These are phyloP conservation scores for Taenaris catops DNA, from an alignment of 2,888 invertebrate species.

Conservation along the genomic window DNA sequence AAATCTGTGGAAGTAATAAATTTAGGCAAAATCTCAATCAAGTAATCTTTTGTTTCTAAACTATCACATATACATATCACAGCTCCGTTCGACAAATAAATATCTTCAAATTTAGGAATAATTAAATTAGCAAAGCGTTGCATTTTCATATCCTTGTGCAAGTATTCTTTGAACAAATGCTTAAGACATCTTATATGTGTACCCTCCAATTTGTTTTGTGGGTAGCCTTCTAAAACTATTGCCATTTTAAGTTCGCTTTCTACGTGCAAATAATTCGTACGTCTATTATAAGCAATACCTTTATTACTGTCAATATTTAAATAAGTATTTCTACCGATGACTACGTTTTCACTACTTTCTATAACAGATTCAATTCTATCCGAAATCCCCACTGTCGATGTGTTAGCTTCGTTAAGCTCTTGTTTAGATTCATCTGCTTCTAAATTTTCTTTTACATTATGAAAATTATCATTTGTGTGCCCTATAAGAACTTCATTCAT, in stretches of 20 bases:
- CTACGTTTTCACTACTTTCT: constrained; percentile 49
- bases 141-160: constrained; percentile 61
- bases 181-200: constrained; percentile 58
- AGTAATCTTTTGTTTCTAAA: constrained; percentile 64
- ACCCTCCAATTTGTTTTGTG: constrained; percentile 61
- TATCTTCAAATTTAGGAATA: constrained; percentile 64
- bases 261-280: constrained; percentile 65
- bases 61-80: constrained; percentile 69
- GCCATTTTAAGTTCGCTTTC: constrained; percentile 63
- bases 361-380: constrained; percentile 50
- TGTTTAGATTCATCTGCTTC: constrained; percentile 4
- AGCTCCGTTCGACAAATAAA: constrained; percentile 65
- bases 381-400: constrained; percentile 39
- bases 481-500: constrained; percentile 3
- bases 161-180: constrained; percentile 60
- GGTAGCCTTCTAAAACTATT: constrained; percentile 60
- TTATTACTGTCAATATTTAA: constrained; percentile 61
- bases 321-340: constrained; percentile 42
- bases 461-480: not conserved
- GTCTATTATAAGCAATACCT: constrained; percentile 63
- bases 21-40: constrained; percentile 54
- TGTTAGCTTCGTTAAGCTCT: constrained; percentile 36
- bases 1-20: constrained; percentile 58
- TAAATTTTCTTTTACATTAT: not conserved
- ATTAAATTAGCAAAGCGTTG: constrained; percentile 56